These are phyloP conservation scores for Mandrillus leucophaeus DNA, from an alignment of 2,113 vertebrate species.

Conservation along the genomic window DNA sequence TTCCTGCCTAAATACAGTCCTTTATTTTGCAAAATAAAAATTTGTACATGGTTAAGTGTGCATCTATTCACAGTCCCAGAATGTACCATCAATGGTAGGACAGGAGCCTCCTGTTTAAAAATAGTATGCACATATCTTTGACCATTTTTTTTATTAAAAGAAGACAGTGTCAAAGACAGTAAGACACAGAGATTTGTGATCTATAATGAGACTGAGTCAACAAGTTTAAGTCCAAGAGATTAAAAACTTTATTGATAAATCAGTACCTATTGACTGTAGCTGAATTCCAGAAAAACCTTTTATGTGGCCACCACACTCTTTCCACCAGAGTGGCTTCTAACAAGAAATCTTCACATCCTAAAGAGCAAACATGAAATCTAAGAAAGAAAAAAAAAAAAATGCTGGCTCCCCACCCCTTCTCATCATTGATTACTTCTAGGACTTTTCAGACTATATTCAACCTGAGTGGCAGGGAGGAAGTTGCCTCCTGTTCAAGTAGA, in stretches of 20 bases:
- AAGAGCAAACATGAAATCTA: conserved; percentile 8
- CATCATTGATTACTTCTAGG: not conserved
- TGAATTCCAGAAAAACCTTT: not conserved
- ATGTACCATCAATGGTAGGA: not conserved
- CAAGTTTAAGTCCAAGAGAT: not conserved
- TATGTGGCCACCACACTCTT: not conserved
- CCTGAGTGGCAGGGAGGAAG: conserved; percentile 33
- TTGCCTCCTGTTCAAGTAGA: not conserved
- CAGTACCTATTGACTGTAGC: not conserved
- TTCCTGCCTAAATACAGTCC: not conserved
- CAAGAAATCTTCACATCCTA: not conserved
- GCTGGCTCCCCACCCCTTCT: not conserved
- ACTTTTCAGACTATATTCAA: conserved; percentile 36
- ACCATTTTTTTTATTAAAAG: conserved; percentile 5
- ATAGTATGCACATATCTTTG: not conserved
- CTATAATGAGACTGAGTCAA: conserved; percentile 9
- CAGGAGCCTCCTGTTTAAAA: not conserved
- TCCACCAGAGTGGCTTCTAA: not conserved
- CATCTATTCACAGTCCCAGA: not conserved
- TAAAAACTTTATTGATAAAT: not conserved
- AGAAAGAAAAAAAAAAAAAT: conserved; percentile 25
- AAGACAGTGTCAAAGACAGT: not conserved
- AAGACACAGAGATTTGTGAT: not conserved
- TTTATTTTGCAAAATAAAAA: not conserved
- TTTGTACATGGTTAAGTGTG: not conserved